Base-by-base conservation (phyloP, 2,888 invertebrate genomes). In the Meiosimyza platycephala region DNA sequence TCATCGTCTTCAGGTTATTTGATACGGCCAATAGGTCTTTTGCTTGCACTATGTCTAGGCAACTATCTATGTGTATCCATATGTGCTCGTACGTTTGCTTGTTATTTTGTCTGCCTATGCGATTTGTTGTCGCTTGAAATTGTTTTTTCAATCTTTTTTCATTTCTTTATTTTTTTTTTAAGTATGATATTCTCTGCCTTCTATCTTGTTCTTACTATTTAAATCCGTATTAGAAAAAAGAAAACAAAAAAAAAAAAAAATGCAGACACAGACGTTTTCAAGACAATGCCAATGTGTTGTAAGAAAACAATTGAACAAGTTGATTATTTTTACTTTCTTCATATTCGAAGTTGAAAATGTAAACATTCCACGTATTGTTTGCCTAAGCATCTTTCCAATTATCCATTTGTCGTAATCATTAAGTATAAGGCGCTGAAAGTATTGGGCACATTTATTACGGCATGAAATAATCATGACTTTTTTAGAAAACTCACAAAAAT, bases 11-110 rank as follows among this genome's bases (percentile, higher is more conserved):
- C 63, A 48, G 63, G 63, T 47, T 48, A 63, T 18, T 47, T 18
- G 63, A 63, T 63, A 63, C 63, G 63, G 47, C 47, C 63, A 63
- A 47, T 63, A 16, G 48, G 63, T 62, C 48, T 47, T 40, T n/a
- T 63, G 63, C 47, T 47, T 16, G 40, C 63, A 18, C 12, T 28
- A 57, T 28, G 57, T 28, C 57, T 57, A 57, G 28, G 18, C 57
- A 28, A 28, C 22, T 28, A 57, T 57, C 18, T 57, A 57, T 57
- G 22, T 28, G 28, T 57, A 57, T 57, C 28, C 57, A 28, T 40
- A 12, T 15, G 47, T n/a, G 6, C 15, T 18, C 48, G 4, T n/a
- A 18, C 16, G 18, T 47, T 6, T 18, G 47, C 16, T 40, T 63
- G 33, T 40, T 16, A 13, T n/a, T 18, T 18, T n/a, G 54, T 18